Evolutionary conservation across 2,113 vertebrate genomes (phyloP), one percentile per base, ranked within the genome.

Genomic region (Psophia crepitans): DNA sequence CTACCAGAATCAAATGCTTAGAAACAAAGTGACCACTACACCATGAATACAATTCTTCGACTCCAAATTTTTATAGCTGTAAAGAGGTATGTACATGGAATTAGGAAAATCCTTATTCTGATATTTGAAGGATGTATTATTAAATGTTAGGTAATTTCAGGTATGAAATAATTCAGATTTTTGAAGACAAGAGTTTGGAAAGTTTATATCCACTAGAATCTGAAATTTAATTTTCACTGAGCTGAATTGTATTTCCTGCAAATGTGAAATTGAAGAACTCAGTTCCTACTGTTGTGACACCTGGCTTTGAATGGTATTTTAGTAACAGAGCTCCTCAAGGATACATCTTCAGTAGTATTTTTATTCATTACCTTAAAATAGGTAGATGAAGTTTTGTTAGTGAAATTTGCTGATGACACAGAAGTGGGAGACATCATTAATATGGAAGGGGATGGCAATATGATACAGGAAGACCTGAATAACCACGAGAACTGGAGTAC

Each of bases 331-430:
- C 46, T 87, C 28, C 63, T 90, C 65, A 82, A 90, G 73, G 73
- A 74, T 92, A 66, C 30, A 71, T 82, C 74, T 82, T 89, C 61
- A 89, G 68, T 70, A 13, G 7, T 84, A 75, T 75, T 96, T 91
- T 92, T 92, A 82, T 89, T 89, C 53, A 89, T 94, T 84, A 89
- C 35, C 30, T 91, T 89, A 68, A 84, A 94, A 71, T 48, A 84
- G 33, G 51, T 87, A 88, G 71, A 90, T 6, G 5, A 39, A 84
- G 46, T 87, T 95, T 95, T 92, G 51, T 95, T 94, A 95, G 87
- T 93, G 64, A 94, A 92, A 94, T 87, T 86, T 96, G 95, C 87
- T 84, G 87, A 94, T 79, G 64, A 87, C 69, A 78, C 0, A 1
- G 30, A 96, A 95, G 70, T 81, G 65, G 39, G 69, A 91, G 69